phyloP scores from a whole-genome alignment of 2,888 invertebrate genomes.

The Sthenelais limicola region DNA sequence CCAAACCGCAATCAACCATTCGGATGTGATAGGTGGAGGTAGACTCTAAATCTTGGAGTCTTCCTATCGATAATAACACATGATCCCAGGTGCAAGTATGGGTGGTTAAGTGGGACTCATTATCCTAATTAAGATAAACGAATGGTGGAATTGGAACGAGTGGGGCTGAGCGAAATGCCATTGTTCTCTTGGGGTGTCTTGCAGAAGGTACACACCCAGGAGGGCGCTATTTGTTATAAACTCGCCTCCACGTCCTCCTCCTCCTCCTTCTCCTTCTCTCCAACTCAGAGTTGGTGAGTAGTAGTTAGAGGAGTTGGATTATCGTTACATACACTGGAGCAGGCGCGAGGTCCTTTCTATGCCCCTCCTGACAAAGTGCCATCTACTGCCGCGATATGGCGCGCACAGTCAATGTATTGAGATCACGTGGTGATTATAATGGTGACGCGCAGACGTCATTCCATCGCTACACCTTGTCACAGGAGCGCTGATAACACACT shows the following conservation, averaged over 20 bases:
- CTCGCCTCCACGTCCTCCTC: not conserved
- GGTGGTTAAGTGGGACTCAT: slow-evolving; percentile 32
- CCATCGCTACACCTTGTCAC: slow-evolving; percentile 8
- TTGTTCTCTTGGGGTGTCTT: too few species aligned
- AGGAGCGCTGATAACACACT: slow-evolving; percentile 19
- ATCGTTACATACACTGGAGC: not conserved
- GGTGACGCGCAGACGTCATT: slow-evolving; percentile 32
- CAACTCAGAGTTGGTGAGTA: not conserved
- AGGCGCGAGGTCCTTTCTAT: not conserved
- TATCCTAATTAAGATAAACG: slow-evolving; percentile 32
- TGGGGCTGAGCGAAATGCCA: too few species aligned
- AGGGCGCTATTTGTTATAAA: slow-evolving; percentile 19
- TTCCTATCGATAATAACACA: too few species aligned
- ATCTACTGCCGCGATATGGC: slow-evolving; percentile 21
- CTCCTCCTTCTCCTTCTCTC: not conserved
- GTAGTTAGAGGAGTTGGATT: not conserved
- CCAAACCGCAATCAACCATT: too few species aligned
- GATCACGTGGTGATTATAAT: slow-evolving; percentile 25
- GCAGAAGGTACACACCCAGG: too few species aligned
- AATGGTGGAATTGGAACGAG: slow-evolving; percentile 36
- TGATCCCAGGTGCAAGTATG: slow-evolving; percentile 20
- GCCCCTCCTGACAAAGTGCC: not conserved
- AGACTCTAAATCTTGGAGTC: too few species aligned
- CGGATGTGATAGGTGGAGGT: slow-evolving; percentile 20
- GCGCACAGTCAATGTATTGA: slow-evolving; percentile 17